Evolutionary conservation across 2,888 invertebrate genomes (phyloP).

Genomic region (Azorinus chamasolen): DNA sequence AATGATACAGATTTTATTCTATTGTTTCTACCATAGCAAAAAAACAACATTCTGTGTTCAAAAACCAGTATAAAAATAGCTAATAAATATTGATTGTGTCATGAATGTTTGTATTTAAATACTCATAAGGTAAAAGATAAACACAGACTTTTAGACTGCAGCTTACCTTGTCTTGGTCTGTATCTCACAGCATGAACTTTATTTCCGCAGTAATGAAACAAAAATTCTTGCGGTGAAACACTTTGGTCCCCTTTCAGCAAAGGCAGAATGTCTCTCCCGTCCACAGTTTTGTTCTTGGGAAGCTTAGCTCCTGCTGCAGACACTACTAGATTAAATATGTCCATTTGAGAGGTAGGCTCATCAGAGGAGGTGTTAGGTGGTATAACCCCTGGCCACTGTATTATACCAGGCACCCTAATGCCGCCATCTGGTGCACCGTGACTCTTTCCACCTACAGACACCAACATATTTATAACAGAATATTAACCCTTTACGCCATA

Average conservation of each 20-base stretch:
- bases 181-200: constrained; percentile 81
- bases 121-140: no score
- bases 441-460: no score
- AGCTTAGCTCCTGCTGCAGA: constrained; percentile 70
- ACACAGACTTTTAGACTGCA: no score
- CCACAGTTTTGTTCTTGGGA: constrained; percentile 77
- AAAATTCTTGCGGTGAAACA: constrained; percentile 78
- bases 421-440: constrained; percentile 85
- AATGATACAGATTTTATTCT: no score
- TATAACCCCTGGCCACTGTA: constrained; percentile 82
- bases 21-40: no score
- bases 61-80: no score
- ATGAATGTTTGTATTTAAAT: no score
- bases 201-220: constrained; percentile 86
- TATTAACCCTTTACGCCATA: no score
- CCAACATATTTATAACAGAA: no score
- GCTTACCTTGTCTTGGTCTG: constrained; percentile 71
- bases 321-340: constrained; percentile 84
- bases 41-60: no score
- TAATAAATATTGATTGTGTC: no score
- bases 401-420: constrained; percentile 84
- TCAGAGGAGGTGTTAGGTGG: constrained; percentile 72
- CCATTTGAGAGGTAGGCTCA: constrained; percentile 84
- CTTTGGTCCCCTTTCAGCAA: constrained; percentile 71
- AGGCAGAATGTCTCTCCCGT: constrained; percentile 84